phyloP scores from a whole-genome alignment of 1,140 invertebrate genomes.

The Nautilus pompilius region DNA sequence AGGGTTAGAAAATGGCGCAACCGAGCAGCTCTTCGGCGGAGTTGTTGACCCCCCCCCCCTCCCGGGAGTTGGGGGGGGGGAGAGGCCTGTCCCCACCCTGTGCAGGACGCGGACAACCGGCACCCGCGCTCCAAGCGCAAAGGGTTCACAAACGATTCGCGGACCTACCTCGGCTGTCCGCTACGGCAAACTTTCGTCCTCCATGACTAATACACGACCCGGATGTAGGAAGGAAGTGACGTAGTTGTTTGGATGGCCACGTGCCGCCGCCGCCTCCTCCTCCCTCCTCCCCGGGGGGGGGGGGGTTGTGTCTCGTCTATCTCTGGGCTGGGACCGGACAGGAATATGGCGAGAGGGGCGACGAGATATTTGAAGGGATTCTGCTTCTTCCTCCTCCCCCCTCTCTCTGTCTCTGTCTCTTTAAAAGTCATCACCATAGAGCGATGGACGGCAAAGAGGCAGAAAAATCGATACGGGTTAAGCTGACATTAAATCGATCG shows the following conservation, averaged over 20 bases:
- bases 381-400: no score
- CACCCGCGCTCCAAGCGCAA: background rate
- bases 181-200: conserved; percentile 1
- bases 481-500: no score
- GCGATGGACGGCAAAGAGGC: no score
- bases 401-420: no score
- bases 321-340: no score
- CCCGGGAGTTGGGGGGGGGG: background rate
- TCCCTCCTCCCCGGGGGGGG: no score
- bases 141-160: background rate
- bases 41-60: background rate
- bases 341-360: no score
- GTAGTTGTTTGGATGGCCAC: background rate
- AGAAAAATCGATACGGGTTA: no score
- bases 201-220: conserved; percentile 5
- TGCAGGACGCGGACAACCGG: background rate
- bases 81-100: background rate
- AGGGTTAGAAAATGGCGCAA: background rate
- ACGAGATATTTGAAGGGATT: no score
- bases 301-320: no score
- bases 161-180: background rate
- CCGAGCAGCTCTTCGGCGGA: background rate
- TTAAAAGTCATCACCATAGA: no score
- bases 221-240: conserved; percentile 3
- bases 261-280: no score